phyloP scores from a whole-genome alignment of 2,797 vertebrate genomes.

The Gymnodraco acuticeps region DNA sequence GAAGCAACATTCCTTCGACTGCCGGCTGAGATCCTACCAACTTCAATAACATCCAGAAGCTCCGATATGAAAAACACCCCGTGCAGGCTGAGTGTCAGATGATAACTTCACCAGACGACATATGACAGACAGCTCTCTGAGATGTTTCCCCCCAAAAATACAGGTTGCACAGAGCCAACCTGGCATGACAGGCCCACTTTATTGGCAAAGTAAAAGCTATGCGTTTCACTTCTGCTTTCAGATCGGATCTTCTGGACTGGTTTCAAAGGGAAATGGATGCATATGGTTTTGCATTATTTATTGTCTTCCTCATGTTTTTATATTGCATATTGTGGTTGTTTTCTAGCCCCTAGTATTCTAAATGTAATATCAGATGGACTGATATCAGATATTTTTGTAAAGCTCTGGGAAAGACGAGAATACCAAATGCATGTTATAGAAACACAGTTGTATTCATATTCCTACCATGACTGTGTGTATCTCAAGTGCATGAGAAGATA shows the following conservation, averaged over 20 bases:
- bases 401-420: not conserved
- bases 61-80: constrained; percentile 4
- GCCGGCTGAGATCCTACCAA: constrained; percentile 30
- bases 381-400: not conserved
- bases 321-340: not conserved
- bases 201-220: not conserved
- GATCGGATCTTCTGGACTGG: not conserved
- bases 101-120: constrained; percentile 10
- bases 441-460: not conserved
- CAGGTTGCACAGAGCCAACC: not conserved
- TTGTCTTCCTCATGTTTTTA: not conserved
- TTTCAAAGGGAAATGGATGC: not conserved
- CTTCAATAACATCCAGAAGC: constrained; percentile 41
- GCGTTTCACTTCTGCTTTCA: not conserved
- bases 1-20: constrained; percentile 60
- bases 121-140: not conserved
- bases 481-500: not conserved
- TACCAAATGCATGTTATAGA: not conserved
- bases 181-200: not conserved
- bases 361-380: not conserved
- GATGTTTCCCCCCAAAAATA: not conserved
- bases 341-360: not conserved
- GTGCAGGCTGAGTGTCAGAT: not conserved
- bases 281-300: not conserved
- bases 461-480: not conserved